Evolutionary conservation across 1,140 invertebrate genomes (phyloP).

Genomic region (Condylostylus longicornis): DNA sequence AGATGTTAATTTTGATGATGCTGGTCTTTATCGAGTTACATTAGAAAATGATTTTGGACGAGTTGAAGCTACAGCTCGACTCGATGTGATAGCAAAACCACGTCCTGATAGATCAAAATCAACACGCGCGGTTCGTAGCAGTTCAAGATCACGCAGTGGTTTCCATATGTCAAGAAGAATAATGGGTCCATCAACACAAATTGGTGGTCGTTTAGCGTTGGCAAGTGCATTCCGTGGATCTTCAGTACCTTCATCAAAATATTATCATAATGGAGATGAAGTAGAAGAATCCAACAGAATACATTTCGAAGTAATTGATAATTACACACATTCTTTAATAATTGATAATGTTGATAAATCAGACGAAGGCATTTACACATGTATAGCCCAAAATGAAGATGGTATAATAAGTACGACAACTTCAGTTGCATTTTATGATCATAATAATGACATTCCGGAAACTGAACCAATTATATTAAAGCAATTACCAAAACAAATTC

Average conservation of each 20-base stretch:
- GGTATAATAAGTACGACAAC: slow-evolving; percentile 34
- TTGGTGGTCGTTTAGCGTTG: slow-evolving; percentile 40
- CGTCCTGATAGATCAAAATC: slow-evolving; percentile 29
- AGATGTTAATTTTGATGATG: slow-evolving; percentile 59
- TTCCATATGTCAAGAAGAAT: slow-evolving; percentile 24
- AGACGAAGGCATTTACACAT: slow-evolving; percentile 52
- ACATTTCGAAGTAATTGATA: slow-evolving; percentile 20
- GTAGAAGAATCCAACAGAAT: slow-evolving; percentile 19
- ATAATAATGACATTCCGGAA: slow-evolving; percentile 9
- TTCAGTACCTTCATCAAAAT: slow-evolving; percentile 41
- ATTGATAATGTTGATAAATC: slow-evolving; percentile 35
- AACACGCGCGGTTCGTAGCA: slow-evolving; percentile 31
- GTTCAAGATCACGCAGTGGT: slow-evolving; percentile 29
- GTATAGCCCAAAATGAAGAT: slow-evolving; percentile 50
- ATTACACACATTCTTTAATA: slow-evolving; percentile 29
- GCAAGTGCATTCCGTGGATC: slow-evolving; percentile 39
- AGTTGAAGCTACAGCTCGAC: slow-evolving; percentile 59
- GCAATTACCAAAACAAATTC: slow-evolving; percentile 20
- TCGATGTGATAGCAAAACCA: slow-evolving; percentile 57
- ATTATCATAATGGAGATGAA: slow-evolving; percentile 43
- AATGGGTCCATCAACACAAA: slow-evolving; percentile 30
- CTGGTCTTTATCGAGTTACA: slow-evolving; percentile 63
- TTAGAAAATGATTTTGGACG: slow-evolving; percentile 69
- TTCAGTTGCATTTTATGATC: slow-evolving; percentile 8
- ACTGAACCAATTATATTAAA: slow-evolving; percentile 19